Percentiles rank a stretch among this genome's conserved stretches.
phyloP scores from a whole-genome alignment of 1,140 invertebrate genomes.

The Drosophila persimilis region DNA sequence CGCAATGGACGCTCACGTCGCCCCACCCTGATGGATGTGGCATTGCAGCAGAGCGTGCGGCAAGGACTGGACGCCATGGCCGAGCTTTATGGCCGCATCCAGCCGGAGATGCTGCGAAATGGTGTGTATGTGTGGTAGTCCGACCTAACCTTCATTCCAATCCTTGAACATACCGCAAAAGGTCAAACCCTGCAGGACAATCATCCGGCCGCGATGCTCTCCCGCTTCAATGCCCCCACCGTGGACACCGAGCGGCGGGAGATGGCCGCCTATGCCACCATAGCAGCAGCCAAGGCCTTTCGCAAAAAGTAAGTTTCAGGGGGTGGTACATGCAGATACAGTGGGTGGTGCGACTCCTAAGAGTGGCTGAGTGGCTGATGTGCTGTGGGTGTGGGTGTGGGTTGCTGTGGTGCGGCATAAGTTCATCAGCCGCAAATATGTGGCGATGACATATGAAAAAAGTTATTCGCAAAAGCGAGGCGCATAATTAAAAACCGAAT shows the following conservation, averaged over 20 bases:
- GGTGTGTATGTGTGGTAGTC: constrained; percentile 53
- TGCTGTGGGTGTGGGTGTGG: not conserved
- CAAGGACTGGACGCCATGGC: constrained; percentile 80
- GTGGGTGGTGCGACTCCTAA: not conserved
- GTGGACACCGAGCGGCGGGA: constrained; percentile 60
- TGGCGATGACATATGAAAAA: constrained; percentile 54
- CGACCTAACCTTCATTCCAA: constrained; percentile 21
- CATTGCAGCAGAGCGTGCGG: constrained; percentile 72
- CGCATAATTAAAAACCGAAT: constrained; percentile 61
- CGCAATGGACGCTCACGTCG: constrained; percentile 60
- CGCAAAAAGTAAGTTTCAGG: constrained; percentile 76
- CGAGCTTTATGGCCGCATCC: constrained; percentile 71
- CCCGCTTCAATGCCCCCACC: constrained; percentile 76
- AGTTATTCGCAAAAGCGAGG: constrained; percentile 47
- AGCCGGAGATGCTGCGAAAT: constrained; percentile 78
- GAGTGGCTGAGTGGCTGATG: not conserved
- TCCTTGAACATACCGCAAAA: constrained; percentile 27
- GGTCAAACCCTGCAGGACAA: constrained; percentile 76
- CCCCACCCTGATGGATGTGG: constrained; percentile 75
- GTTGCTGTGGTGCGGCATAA: constrained; percentile 18
- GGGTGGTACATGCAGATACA: too few species aligned
- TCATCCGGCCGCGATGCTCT: constrained; percentile 78
- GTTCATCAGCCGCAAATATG: constrained; percentile 44
- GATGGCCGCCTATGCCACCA: constrained; percentile 80
- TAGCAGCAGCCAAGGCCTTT: constrained; percentile 79